Evolutionary conservation across 1,140 invertebrate species (phyloP).

Genomic region (Drosophila nannoptera): DNA sequence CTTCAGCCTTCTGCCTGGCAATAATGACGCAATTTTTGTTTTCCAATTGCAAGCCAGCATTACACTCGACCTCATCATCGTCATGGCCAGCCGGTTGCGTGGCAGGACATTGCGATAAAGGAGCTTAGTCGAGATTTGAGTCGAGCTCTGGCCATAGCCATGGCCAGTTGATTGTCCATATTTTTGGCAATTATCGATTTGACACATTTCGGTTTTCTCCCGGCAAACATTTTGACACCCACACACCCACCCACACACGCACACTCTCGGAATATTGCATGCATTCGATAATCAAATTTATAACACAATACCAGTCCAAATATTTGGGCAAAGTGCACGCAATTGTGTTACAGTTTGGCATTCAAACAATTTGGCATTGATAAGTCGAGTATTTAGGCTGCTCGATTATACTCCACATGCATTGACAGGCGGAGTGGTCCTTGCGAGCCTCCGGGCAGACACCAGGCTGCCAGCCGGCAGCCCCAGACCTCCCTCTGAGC

Average conservation of each 20-base stretch:
- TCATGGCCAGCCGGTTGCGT: neutral
- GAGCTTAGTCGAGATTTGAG: constrained; percentile 1
- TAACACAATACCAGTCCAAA: constrained; percentile 23
- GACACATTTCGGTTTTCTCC: constrained; percentile 62
- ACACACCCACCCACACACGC: neutral
- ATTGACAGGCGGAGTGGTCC: neutral
- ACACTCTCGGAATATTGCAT: constrained; percentile 22
- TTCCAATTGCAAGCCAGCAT: constrained; percentile 14
- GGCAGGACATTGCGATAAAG: constrained; percentile 5
- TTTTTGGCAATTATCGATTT: constrained; percentile 74
- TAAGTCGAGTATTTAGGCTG: constrained; percentile 7
- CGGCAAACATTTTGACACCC: constrained; percentile 67
- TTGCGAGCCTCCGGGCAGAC: too few relatives aligned
- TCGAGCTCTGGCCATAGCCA: neutral
- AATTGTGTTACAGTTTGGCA: constrained; percentile 36
- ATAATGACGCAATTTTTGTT: constrained; percentile 54
- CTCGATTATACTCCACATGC: neutral
- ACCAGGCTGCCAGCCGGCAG: too few relatives aligned
- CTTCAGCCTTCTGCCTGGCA: constrained; percentile 27
- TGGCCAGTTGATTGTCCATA: constrained; percentile 16
- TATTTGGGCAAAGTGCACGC: constrained; percentile 17
- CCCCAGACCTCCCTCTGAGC: neutral
- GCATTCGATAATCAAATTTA: constrained; percentile 43
- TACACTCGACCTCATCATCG: constrained; percentile 5
- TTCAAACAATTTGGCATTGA: constrained; percentile 29